phyloP scores from a whole-genome alignment of 2,797 vertebrate genomes.

The Passerculus sandwichensis region DNA sequence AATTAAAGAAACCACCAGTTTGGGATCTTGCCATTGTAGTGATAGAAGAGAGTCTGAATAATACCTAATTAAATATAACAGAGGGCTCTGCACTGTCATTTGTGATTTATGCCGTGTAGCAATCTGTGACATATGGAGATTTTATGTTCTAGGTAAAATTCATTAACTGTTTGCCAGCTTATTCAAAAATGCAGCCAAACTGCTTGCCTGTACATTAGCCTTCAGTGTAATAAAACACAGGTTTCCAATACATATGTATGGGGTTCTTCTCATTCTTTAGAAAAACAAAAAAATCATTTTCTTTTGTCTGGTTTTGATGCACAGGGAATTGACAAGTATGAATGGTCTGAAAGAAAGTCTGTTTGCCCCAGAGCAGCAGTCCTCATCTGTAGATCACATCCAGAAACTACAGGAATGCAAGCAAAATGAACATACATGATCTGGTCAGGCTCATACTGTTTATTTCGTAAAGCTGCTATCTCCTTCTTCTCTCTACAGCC shows the following conservation, averaged over 20 bases:
- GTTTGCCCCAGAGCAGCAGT: neutral
- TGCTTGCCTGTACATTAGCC: neutral
- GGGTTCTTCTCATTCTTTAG: neutral
- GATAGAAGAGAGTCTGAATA: neutral
- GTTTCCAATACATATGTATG: neutral
- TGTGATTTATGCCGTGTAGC: constrained; percentile 9
- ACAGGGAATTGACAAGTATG: neutral
- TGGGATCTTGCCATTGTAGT: neutral
- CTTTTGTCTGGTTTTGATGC: neutral
- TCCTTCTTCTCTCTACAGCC: neutral
- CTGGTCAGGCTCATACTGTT: neutral
- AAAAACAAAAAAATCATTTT: neutral
- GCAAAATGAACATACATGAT: neutral
- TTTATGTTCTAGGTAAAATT: constrained; percentile 16
- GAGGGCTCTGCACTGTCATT: neutral
- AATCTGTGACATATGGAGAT: neutral
- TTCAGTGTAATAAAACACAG: neutral
- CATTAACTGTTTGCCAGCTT: neutral
- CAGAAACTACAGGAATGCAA: neutral
- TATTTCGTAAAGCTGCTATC: neutral
- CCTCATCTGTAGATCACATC: neutral
- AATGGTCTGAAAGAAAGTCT: neutral
- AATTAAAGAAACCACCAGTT: neutral
- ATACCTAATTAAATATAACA: neutral
- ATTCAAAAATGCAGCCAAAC: neutral